A percentile compares a stretch with the other conserved stretches of the same genome.
Conservation (phyloP, 23 tunicate genomes). For the Diplosoma virens region DNA sequence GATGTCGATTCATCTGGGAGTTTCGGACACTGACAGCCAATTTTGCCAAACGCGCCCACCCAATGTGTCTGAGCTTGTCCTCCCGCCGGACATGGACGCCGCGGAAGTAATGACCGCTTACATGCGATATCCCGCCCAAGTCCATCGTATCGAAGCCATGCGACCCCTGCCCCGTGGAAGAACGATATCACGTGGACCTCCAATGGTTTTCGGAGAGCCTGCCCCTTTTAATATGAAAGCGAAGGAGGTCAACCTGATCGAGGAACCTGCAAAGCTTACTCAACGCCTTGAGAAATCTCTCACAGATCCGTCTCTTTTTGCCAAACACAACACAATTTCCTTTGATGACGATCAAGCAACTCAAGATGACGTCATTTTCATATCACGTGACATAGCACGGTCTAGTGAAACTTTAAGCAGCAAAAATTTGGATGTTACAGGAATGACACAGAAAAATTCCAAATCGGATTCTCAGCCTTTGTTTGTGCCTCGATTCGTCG, state of each 20-base stretch:
- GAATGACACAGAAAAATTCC: neutral
- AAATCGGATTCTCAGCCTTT: neutral
- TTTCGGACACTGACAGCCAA: neutral
- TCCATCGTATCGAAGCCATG: slow-evolving; percentile 56
- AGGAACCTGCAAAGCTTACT: neutral
- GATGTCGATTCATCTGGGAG: neutral
- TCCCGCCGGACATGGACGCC: slow-evolving; percentile 50
- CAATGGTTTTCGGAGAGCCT: slow-evolving; percentile 62
- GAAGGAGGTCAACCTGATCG: neutral
- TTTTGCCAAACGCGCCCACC: neutral
- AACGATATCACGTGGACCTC: slow-evolving; percentile 54
- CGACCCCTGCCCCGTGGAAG: slow-evolving; percentile 44
- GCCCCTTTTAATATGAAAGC: slow-evolving; percentile 42
- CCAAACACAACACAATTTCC: neutral
- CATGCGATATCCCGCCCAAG: slow-evolving; percentile 60
- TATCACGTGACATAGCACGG: neutral
- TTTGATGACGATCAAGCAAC: neutral
- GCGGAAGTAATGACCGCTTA: slow-evolving; percentile 57
- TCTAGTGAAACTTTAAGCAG: neutral
- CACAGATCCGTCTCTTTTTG: neutral
- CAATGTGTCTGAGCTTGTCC: slow-evolving; percentile 39
- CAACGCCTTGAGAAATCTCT: slow-evolving; percentile 8
- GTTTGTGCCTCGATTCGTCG: slow-evolving; percentile 44
- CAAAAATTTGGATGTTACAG: neutral
- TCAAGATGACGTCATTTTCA: neutral